Percentiles rank a stretch among this genome's conserved stretches.
These are phyloP conservation scores for Muricea muricata DNA, from an alignment of 92 coral and sea anemone genomes.

Conservation along the genomic window DNA sequence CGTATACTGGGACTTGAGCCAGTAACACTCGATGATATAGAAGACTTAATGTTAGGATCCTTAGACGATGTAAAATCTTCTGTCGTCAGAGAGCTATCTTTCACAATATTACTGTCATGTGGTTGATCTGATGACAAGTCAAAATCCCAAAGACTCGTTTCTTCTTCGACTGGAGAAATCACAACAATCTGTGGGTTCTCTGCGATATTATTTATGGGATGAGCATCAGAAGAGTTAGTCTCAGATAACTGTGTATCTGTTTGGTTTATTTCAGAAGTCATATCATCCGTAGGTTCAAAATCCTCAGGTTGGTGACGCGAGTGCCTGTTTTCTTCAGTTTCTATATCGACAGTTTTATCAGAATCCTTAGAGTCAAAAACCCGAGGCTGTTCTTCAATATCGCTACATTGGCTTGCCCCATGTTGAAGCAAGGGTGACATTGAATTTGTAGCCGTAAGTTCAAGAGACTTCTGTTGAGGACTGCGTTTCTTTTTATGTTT, in stretches of 20 bases:
- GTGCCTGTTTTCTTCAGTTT: too few species aligned
- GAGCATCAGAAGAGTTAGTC: neutral
- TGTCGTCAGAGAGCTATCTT: neutral
- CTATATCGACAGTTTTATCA: too few species aligned
- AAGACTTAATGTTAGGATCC: neutral
- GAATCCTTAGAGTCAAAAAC: neutral
- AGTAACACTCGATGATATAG: neutral
- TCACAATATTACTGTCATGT: too few species aligned
- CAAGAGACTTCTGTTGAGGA: neutral
- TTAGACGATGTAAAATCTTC: neutral
- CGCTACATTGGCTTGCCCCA: neutral
- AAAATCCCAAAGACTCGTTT: neutral
- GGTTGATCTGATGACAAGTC: neutral
- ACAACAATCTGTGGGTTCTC: neutral
- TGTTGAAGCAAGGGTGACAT: neutral
- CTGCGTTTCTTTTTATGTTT: conserved; percentile 16
- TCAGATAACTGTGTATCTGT: neutral
- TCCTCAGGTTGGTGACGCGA: neutral
- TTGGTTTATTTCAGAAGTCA: neutral
- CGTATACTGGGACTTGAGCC: neutral
- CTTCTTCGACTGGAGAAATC: neutral
- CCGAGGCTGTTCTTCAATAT: neutral
- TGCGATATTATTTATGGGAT: neutral
- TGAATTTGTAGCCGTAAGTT: neutral
- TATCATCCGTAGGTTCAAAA: neutral